Base-by-base conservation (phyloP, 2,797 vertebrate species). In the Lagodon rhomboides region DNA sequence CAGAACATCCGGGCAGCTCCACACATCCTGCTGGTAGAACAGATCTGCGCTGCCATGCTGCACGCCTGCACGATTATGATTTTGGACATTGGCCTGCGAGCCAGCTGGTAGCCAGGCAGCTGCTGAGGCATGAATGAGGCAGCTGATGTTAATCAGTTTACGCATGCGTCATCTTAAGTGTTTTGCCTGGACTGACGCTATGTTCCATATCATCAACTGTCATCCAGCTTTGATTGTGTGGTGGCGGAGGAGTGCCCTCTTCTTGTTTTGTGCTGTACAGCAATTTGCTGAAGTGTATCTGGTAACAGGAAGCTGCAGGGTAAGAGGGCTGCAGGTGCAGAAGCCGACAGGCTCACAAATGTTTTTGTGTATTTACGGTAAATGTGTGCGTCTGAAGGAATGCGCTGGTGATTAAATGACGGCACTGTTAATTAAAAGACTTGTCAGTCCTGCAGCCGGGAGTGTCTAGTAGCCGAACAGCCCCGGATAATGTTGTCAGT, bases 181-280 rank as follows among this genome's bases (percentile, higher is more conserved):
- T 49, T 49, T 47, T 60, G 9, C 3, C 22, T 51, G 55, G 12
- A 67, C 49, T 20, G 6, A 30, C 20, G 7, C 54, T 38, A 1
- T 17, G 18, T 12, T 47, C n/a, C 41, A 47, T 55, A 27, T 55
- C 7, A 59, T 50, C 34, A 49, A 43, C 30, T 34, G 46, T 47
- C 8, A 41, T 27, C 54, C 3, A 23, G 18, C 53, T 16, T 63
- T 18, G 16, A 18, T 6, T 54, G 54, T 47, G 16, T 34, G 9
- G 38, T 73, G 64, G 53, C 12, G 38, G 41, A 50, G 51, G 61
- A 53, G 58, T 20, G 18, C 47, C 58, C 38, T 50, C 51, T 9
- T 63, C 9, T 30, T 63, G 56, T 68, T 51, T 22, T 62, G 51
- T 75, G 44, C 46, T 75, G 46, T 49, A 75, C 22, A 30, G 22